These are phyloP conservation scores for Macaca mulatta DNA, from an alignment of 2,113 vertebrate genomes.

Conservation along the genomic window DNA sequence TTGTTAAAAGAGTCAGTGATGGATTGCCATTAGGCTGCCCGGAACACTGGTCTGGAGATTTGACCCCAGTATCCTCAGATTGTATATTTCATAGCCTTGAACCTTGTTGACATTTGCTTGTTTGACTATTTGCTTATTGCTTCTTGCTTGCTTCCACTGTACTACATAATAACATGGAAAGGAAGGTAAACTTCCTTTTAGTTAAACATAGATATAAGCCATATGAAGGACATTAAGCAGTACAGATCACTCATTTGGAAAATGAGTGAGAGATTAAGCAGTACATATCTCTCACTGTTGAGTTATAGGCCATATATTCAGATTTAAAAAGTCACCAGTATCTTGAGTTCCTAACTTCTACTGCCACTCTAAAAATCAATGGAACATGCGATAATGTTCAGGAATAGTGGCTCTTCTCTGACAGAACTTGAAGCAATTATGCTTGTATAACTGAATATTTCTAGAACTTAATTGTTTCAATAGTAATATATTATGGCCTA, in stretches of 20 bases:
- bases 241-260: background rate
- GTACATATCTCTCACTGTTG: background rate
- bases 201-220: background rate
- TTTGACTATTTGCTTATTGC: background rate
- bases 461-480: constrained; percentile 1
- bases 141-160: background rate
- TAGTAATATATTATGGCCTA: background rate
- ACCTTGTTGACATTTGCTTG: constrained; percentile 25
- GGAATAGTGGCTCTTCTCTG: background rate
- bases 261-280: background rate
- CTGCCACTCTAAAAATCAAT: background rate
- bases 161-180: background rate
- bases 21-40: background rate
- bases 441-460: background rate
- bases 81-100: background rate
- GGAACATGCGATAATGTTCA: background rate
- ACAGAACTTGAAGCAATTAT: background rate
- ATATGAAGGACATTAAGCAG: background rate
- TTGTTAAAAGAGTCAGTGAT: background rate
- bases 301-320: background rate
- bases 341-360: background rate
- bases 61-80: background rate
- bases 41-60: background rate
- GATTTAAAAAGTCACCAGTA: background rate
- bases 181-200: background rate